Evolutionary conservation across 2,888 invertebrate species (phyloP).

Genomic region (Andrena flavipes): DNA sequence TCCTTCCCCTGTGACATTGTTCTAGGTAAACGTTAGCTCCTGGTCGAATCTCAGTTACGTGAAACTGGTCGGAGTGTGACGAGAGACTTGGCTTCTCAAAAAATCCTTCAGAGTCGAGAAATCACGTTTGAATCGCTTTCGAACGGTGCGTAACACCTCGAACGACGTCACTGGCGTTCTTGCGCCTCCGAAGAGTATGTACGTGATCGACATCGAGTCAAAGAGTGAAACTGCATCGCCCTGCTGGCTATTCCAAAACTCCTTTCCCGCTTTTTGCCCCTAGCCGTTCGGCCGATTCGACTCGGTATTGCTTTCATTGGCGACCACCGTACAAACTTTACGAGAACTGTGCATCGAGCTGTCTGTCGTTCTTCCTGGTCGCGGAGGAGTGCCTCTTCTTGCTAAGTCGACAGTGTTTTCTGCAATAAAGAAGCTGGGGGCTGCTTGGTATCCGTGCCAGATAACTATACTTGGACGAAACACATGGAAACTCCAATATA

Average conservation of each 20-base stretch:
- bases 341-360: not conserved
- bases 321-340: not conserved
- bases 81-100: slow-evolving; percentile 50
- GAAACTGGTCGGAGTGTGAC: slow-evolving; percentile 53
- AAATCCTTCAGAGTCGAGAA: slow-evolving; percentile 23
- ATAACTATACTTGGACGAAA: too few relatives aligned
- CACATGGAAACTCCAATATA: not conserved
- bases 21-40: not conserved
- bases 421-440: not conserved
- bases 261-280: slow-evolving; percentile 3
- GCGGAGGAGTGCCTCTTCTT: not conserved
- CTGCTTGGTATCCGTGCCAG: too few relatives aligned
- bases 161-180: slow-evolving; percentile 41
- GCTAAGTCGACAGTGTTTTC: not conserved
- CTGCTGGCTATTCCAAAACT: slow-evolving; percentile 21
- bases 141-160: slow-evolving; percentile 51
- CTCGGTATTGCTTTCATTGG: slow-evolving; percentile 1
- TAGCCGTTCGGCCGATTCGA: not conserved
- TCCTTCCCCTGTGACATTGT: not conserved
- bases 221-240: slow-evolving; percentile 36
- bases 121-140: slow-evolving; percentile 1
- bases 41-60: slow-evolving; percentile 46
- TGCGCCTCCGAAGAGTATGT: slow-evolving; percentile 47
- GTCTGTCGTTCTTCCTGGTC: not conserved
- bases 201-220: slow-evolving; percentile 52